Evolutionary conservation across 2,888 invertebrate species (phyloP), one percentile per base, ranked within the genome.

Genomic region (Operophtera brumata): DNA sequence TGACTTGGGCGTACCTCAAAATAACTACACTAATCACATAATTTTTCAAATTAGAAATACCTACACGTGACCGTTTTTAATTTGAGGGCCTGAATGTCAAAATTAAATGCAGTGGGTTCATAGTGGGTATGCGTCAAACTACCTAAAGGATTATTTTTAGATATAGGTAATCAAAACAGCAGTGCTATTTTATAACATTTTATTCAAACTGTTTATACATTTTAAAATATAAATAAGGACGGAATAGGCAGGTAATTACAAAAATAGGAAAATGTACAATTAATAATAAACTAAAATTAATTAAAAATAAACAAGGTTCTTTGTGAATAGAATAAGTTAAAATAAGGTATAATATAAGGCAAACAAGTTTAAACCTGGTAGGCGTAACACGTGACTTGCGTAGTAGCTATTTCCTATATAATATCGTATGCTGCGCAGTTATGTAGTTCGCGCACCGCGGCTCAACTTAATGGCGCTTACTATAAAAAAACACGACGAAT

Each of bases 41-140:
- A 62, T 62, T 61, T 58, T 61, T 48, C 67, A 69, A 76, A 71
- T 76, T 73, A 68, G 59, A 58, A 47, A 61, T 41, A 20, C 20
- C 20, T 20, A 59, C 56, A 60, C 57, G 60, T 57, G 63, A 57
- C 63, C 62, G 65, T 68, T 68, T 66, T 63, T 48, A 48, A 58
- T 64, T 62, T 62, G 61, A 54, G 49, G 57, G 49, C 59, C 64
- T 61, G 51, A 56, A 44, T 57, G 37, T 42, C 35, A 41, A 47
- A 36, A 20, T 36, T 45, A 52, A 52, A 52, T 57, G 47, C 25
- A 32, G 12, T n/a, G 20, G 12, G n/a, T 40, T 4, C 2, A n/a
- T n/a, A n/a, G n/a, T n/a, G n/a, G n/a, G n/a, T n/a, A n/a, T n/a
- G n/a, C n/a, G n/a, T n/a, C 2, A 20, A 20, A 20, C 20, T 20